These are phyloP conservation scores for Matsumyia berberina DNA, from an alignment of 2,888 invertebrate species.

Conservation along the genomic window DNA sequence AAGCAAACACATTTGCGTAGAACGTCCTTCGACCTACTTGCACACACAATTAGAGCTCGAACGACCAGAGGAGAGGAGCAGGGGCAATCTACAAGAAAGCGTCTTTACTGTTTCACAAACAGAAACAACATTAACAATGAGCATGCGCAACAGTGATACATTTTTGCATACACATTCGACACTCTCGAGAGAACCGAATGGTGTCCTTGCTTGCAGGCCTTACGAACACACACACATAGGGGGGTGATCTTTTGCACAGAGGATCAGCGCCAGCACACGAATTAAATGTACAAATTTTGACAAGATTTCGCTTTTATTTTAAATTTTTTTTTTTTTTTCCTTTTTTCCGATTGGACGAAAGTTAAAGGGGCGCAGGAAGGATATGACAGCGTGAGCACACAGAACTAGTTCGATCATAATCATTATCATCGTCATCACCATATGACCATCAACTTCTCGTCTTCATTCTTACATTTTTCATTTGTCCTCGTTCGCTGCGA, in stretches of 20 bases:
- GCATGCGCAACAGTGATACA: constrained; percentile 21
- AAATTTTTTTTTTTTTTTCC: constrained; percentile 23
- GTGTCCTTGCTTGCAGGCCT: constrained; percentile 29
- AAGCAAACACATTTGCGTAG: constrained; percentile 6
- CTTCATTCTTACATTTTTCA: constrained; percentile 28
- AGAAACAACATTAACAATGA: constrained; percentile 35
- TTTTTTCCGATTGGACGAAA: constrained; percentile 40
- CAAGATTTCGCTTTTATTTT: constrained; percentile 46
- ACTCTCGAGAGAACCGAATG: constrained; percentile 28
- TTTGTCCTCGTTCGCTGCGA: constrained; percentile 5
- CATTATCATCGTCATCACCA: constrained; percentile 56
- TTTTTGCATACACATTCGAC: constrained; percentile 27
- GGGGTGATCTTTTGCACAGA: constrained; percentile 59
- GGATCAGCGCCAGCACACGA: constrained; percentile 47
- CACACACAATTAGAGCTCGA: constrained; percentile 25
- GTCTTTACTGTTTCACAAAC: constrained; percentile 26
- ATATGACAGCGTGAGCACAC: constrained; percentile 55
- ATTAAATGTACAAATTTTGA: constrained; percentile 66
- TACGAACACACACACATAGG: constrained; percentile 32
- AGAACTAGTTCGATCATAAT: constrained; percentile 72
- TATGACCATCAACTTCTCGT: constrained; percentile 11
- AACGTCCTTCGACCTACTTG: constrained; percentile 30
- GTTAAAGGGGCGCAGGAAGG: constrained; percentile 59
- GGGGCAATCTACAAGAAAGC: constrained; percentile 23
- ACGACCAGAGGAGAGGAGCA: constrained; percentile 7